Evolutionary conservation across 2,113 vertebrate species (phyloP).

Genomic region (Sander vitreus): DNA sequence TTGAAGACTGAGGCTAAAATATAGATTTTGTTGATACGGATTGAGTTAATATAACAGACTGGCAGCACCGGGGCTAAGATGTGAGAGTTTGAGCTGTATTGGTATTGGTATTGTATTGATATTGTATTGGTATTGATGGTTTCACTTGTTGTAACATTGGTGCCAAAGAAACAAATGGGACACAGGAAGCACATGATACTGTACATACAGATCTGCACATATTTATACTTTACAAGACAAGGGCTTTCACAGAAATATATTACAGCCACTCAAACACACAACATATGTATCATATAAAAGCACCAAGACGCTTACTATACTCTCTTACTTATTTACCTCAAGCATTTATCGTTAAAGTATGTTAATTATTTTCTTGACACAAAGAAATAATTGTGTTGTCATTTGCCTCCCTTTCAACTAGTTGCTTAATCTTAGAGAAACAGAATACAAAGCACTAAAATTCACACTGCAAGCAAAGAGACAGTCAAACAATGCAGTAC

Average conservation of each 20-base stretch:
- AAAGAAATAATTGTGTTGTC: constrained; percentile 5
- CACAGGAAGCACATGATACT: neutral
- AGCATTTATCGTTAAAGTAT: neutral
- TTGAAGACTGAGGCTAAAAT: constrained; percentile 13
- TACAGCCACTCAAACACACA: neutral
- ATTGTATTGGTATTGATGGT: neutral
- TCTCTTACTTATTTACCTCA: neutral
- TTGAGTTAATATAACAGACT: constrained; percentile 16
- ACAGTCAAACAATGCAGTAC: neutral
- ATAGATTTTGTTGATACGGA: constrained; percentile 29
- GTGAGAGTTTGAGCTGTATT: neutral
- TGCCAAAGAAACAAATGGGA: constrained; percentile 3
- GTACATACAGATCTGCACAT: neutral
- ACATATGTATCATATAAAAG: constrained; percentile 4
- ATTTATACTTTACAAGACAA: neutral
- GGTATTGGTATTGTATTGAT: neutral
- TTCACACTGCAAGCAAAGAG: constrained; percentile 5
- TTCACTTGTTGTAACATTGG: constrained; percentile 3
- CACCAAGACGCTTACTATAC: neutral
- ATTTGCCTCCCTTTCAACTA: constrained; percentile 15
- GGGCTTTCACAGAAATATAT: constrained; percentile 1
- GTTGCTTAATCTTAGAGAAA: constrained; percentile 10
- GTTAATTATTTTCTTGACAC: neutral
- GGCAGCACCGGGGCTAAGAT: constrained; percentile 1
- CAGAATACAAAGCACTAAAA: neutral